Base-by-base conservation (phyloP, 2,888 invertebrate genomes). In the Lymantria dispar region DNA sequence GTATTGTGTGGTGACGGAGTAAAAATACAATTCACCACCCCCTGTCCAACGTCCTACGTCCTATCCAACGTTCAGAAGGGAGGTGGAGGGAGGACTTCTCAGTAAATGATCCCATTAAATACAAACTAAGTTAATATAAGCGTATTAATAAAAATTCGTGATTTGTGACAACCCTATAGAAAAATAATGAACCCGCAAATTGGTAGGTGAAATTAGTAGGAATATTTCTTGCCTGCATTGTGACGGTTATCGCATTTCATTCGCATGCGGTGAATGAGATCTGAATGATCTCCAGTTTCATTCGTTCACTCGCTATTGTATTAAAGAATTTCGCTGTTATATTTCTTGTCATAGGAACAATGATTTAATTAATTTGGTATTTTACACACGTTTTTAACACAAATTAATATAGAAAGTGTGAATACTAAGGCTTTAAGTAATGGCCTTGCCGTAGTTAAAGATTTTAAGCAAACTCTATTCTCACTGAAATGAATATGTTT, bases 151-250 rank as follows among this genome's bases (percentile, higher is more conserved):
- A 22, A n/a, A 3, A 22, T 22, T 22, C 8, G 3, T 38, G 38
- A 31, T n/a, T 3, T 11, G n/a, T 14, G 42, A 7, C 66, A 67
- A 29, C 66, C 66, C 66, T 63, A 63, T 50, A 45, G 43, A 56
- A 58, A 68, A 67, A 62, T 63, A 71, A 72, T 78, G 71, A 67
- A 78, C 77, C 80, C 68, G 85, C 83, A 79, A 84, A 81, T 84
- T 78, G 78, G 77, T 72, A 82, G 80, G 80, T 78, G 80, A 85
- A 85, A 83, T 85, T 82, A 80, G 80, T 81, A 78, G 78, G 76
- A 76, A 78, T 76, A 74, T 72, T 42, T 77, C 73, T 70, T 66
- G 68, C 65, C 58, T 60, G 56, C 58, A 63, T 62, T 62, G 60
- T 70, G 56, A 68, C 59, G 65, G 79, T 78, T 78, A 73, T 81